Evolutionary conservation across 2,797 vertebrate genomes (phyloP).

Genomic region (Neosilurus hyrtlii): DNA sequence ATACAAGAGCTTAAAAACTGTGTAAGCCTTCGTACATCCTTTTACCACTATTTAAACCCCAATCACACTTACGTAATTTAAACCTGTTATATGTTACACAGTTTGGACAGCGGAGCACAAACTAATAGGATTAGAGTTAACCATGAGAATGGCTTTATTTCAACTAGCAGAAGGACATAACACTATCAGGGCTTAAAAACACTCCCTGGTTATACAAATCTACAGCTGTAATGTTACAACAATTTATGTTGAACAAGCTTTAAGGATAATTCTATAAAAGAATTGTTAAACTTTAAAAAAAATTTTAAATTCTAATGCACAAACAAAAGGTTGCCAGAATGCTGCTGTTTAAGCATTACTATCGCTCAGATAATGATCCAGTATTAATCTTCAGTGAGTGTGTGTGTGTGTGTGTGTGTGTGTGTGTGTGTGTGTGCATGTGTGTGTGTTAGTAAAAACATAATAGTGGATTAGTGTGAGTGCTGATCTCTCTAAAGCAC

Average conservation of each 20-base stretch:
- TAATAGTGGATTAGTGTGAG: constrained; percentile 34
- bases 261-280: neutral
- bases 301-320: neutral
- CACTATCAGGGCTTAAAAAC: neutral
- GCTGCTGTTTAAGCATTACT: neutral
- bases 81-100: constrained; percentile 56
- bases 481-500: constrained; percentile 33
- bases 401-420: neutral
- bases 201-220: too few species aligned
- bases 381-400: too few species aligned
- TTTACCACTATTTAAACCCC: constrained; percentile 57
- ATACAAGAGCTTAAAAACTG: constrained; percentile 19
- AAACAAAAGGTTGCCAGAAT: neutral
- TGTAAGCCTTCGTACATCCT: constrained; percentile 52
- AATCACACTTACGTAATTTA: constrained; percentile 58
- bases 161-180: neutral
- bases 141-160: constrained; percentile 57
- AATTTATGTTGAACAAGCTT: neutral
- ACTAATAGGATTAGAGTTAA: constrained; percentile 59
- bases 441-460: constrained; percentile 10
- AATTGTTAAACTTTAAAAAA: neutral
- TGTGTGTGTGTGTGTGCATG: neutral
- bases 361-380: neutral
- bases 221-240: neutral
- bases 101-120: constrained; percentile 45